phyloP scores from a whole-genome alignment of 2,797 vertebrate species.

The Pyrrhura leucotis region DNA sequence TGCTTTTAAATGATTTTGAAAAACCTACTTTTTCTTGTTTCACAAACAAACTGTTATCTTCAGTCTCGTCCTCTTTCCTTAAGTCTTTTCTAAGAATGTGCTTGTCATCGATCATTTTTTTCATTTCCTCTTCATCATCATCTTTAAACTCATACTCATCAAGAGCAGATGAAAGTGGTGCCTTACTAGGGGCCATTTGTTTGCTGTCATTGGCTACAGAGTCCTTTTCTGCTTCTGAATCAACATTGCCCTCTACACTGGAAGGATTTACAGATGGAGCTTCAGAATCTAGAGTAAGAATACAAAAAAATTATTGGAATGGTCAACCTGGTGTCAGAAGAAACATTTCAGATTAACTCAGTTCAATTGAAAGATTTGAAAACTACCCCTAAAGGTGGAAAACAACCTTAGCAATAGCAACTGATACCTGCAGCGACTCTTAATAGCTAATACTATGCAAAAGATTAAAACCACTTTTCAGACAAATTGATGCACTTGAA shows the following conservation, averaged over 20 bases:
- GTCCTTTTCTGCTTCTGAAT: slow-evolving; percentile 95
- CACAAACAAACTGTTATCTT: slow-evolving; percentile 83
- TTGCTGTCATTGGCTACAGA: slow-evolving; percentile 83
- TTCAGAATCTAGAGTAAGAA: slow-evolving; percentile 88
- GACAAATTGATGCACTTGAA: neutral
- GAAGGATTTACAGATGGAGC: slow-evolving; percentile 93
- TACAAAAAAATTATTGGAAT: neutral
- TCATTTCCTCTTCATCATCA: slow-evolving; percentile 87
- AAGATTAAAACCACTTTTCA: neutral
- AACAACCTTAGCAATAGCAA: neutral
- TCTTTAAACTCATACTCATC: slow-evolving; percentile 99
- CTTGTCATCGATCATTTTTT: slow-evolving; percentile 92
- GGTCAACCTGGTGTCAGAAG: neutral
- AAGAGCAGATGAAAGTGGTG: slow-evolving; percentile 86
- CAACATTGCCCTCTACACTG: slow-evolving; percentile 92
- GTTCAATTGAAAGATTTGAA: neutral
- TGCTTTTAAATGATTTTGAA: slow-evolving; percentile 85
- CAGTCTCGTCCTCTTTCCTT: slow-evolving; percentile 88
- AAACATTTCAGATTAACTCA: neutral
- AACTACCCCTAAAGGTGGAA: neutral
- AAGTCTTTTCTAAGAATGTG: slow-evolving; percentile 91
- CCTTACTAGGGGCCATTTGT: slow-evolving; percentile 80
- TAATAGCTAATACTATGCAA: neutral
- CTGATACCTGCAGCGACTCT: neutral
- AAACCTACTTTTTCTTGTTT: slow-evolving; percentile 89